Conservation (phyloP, 2,888 invertebrate genomes). For the Diarsia dahlii region DNA sequence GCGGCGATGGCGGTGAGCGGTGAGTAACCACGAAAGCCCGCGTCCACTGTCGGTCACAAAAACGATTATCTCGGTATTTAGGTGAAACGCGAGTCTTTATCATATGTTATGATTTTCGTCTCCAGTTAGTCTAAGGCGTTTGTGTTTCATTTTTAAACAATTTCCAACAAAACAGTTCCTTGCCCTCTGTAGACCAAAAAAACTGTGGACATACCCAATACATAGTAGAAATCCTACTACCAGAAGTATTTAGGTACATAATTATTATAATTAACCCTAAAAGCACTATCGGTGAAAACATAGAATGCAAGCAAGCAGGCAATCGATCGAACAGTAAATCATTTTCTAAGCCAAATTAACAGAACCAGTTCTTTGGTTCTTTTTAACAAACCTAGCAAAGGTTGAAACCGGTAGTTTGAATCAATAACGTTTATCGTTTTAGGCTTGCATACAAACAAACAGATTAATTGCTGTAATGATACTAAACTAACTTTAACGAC, state of each 20-base stretch:
- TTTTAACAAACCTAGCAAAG: constrained; percentile 39
- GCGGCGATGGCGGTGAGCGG: constrained; percentile 81
- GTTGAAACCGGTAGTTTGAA: constrained; percentile 48
- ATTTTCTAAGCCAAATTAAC: constrained; percentile 54
- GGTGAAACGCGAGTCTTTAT: constrained; percentile 76
- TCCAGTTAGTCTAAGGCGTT: constrained; percentile 37
- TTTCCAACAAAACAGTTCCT: not conserved
- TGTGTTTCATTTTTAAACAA: not conserved
- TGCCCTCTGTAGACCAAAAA: not conserved
- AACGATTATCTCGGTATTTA: constrained; percentile 79
- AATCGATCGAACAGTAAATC: constrained; percentile 51
- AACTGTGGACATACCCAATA: not conserved
- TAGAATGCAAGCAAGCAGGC: constrained; percentile 52
- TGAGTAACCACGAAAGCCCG: constrained; percentile 84
- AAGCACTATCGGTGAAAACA: constrained; percentile 49
- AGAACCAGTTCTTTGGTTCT: constrained; percentile 64
- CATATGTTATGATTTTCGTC: constrained; percentile 57
- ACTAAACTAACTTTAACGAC: not conserved
- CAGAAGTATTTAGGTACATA: constrained; percentile 25
- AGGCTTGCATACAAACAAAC: constrained; percentile 26
- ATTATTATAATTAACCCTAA: constrained; percentile 31
- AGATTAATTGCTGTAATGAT: constrained; percentile 17
- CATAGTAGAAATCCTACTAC: not conserved
- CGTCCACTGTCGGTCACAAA: constrained; percentile 72
- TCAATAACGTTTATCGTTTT: constrained; percentile 36